Evolutionary conservation across 1,140 invertebrate genomes (phyloP).

Genomic region (Temnothorax longispinosus): DNA sequence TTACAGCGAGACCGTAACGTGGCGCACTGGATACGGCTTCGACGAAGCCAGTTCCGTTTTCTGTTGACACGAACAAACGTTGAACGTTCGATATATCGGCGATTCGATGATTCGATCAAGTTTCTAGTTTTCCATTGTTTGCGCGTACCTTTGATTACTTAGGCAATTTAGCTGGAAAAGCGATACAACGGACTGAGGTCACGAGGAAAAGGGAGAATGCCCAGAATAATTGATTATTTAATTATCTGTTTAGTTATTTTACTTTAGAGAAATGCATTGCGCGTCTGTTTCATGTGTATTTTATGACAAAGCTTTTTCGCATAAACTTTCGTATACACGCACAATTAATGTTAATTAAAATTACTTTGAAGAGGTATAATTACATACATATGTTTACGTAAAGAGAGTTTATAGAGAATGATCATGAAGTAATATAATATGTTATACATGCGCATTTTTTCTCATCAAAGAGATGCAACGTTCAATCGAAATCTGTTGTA

Average conservation of each 20-base stretch:
- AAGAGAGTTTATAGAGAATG: neutral
- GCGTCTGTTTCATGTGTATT: neutral
- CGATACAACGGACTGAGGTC: neutral
- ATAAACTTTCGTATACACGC: neutral
- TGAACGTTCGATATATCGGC: slow-evolving; percentile 51
- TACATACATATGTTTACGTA: neutral
- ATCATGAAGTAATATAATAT: neutral
- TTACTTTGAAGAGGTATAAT: neutral
- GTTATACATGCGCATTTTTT: too few relatives aligned
- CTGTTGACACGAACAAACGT: slow-evolving; percentile 66
- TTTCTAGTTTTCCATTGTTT: slow-evolving; percentile 47
- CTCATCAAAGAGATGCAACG: neutral
- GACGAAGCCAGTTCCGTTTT: slow-evolving; percentile 43
- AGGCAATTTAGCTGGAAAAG: neutral
- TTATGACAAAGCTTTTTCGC: neutral
- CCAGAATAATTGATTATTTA: slow-evolving; percentile 28
- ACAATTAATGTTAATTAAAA: slow-evolving; percentile 20
- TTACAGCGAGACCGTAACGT: slow-evolving; percentile 14
- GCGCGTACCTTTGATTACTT: slow-evolving; percentile 17
- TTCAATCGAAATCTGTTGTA: neutral
- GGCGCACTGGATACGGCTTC: slow-evolving; percentile 41
- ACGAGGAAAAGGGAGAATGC: too few relatives aligned
- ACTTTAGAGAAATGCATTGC: neutral
- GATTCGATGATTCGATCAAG: slow-evolving; percentile 33
- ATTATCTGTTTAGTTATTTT: neutral